Conservation (phyloP, 1,140 invertebrate species). For the Aphidius gifuensis region DNA sequence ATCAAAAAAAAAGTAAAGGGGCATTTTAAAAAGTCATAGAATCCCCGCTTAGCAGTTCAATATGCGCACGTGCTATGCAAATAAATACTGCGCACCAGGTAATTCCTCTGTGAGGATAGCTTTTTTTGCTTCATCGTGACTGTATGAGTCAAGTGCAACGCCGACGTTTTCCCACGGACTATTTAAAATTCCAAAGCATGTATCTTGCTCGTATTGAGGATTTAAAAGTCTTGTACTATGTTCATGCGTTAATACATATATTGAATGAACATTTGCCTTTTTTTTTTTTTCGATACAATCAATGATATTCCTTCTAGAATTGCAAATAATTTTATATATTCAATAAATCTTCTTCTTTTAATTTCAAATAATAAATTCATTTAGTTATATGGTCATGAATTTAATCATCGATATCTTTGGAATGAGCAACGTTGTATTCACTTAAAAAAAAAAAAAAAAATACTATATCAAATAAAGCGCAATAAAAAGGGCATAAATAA, state of each 20-base stretch:
- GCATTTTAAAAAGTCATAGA: neutral
- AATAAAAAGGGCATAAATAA: too few species aligned
- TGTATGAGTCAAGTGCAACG: slow-evolving; percentile 29
- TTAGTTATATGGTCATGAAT: too few species aligned
- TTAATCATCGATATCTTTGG: too few species aligned
- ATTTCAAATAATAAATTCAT: too few species aligned
- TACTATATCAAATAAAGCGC: too few species aligned
- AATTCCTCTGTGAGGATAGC: too few species aligned
- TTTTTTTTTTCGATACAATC: neutral
- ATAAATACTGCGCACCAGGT: slow-evolving; percentile 21
- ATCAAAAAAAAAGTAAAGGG: neutral
- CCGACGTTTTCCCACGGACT: slow-evolving; percentile 29
- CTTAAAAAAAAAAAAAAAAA: too few species aligned
- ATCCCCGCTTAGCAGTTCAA: slow-evolving; percentile 13
- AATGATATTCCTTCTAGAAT: too few species aligned
- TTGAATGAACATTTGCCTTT: neutral
- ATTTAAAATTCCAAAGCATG: slow-evolving; percentile 28
- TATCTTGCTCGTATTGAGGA: neutral
- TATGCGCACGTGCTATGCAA: slow-evolving; percentile 25
- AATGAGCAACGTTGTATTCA: too few species aligned
- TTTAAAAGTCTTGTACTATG: neutral
- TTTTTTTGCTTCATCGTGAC: slow-evolving; percentile 21
- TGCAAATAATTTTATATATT: too few species aligned
- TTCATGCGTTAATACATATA: too few species aligned
- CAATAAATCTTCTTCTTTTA: too few species aligned